Percentiles rank a stretch among this genome's conserved stretches.
Conservation (phyloP, 2,888 invertebrate genomes). For the Monoplex corrugatus region DNA sequence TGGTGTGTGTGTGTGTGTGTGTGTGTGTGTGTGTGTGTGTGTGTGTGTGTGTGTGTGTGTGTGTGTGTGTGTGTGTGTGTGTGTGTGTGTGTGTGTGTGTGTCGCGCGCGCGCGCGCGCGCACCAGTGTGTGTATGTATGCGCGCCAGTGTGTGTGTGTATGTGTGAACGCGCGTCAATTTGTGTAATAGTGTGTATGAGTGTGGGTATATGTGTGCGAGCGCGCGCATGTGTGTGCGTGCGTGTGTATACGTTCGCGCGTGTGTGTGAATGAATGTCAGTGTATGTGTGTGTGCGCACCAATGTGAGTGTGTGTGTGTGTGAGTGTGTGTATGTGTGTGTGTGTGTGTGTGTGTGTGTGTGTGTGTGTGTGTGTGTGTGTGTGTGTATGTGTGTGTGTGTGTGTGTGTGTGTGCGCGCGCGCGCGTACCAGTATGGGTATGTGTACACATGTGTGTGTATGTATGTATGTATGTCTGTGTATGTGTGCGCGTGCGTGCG, state of each 20-base stretch:
- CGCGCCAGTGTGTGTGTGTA: neutral
- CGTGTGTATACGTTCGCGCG: neutral
- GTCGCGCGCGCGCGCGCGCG: no score
- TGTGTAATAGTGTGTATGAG: neutral
- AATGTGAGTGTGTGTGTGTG: no score
- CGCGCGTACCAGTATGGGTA: no score
- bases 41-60: neutral
- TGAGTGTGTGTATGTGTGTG: no score
- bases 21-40: neutral
- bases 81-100: neutral
- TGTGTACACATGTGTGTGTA: neutral
- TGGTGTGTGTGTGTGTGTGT: neutral
- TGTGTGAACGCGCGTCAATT: neutral
- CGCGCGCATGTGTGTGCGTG: neutral
- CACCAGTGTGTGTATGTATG: neutral
- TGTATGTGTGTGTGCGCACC: neutral
- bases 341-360: no score
- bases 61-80: neutral
- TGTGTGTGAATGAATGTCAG: neutral
- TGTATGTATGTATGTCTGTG: no score
- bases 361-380: conserved; percentile 1
- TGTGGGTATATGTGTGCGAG: neutral
- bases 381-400: no score
- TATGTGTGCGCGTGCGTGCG: no score
- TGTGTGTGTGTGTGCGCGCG: no score